Percentiles rank a stretch among this genome's conserved stretches.
These are phyloP conservation scores for Platycheirus rosarum DNA, from an alignment of 2,888 invertebrate species.

Conservation along the genomic window DNA sequence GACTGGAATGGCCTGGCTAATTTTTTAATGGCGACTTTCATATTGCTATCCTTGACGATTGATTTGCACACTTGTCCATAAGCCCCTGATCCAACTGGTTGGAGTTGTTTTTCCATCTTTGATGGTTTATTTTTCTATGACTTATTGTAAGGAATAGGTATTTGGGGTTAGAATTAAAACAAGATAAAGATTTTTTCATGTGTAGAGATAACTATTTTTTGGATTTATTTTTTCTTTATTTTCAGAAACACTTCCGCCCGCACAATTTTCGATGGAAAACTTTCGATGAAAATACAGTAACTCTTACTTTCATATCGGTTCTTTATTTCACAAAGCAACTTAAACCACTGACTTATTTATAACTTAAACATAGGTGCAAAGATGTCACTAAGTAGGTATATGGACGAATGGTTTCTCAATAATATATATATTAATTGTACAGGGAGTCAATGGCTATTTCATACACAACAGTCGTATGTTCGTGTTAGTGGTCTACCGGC, in stretches of 20 bases:
- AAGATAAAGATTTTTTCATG: not conserved
- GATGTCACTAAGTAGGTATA: too few species aligned
- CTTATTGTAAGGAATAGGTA: not conserved
- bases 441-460: too few species aligned
- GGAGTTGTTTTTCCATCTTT: conserved; percentile 89
- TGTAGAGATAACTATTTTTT: not conserved
- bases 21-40: conserved; percentile 99
- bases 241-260: conserved; percentile 54
- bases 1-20: conserved; percentile 98
- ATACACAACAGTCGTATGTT: too few species aligned
- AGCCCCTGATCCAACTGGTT: conserved; percentile 97
- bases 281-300: too few species aligned
- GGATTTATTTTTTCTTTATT: conserved; percentile 8
- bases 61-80: conserved; percentile 99
- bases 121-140: not conserved
- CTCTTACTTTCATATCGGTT: too few species aligned
- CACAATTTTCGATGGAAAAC: conserved; percentile 53
- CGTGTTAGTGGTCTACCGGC: too few species aligned
- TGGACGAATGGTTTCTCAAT: too few species aligned
- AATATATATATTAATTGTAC: too few species aligned
- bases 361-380: too few species aligned
- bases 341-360: too few species aligned
- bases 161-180: conserved; percentile 1
- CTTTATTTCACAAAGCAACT: too few species aligned
- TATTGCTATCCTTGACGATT: conserved; percentile 88